Evolutionary conservation across 2,113 vertebrate species (phyloP).

Genomic region (Xyrauchen texanus): DNA sequence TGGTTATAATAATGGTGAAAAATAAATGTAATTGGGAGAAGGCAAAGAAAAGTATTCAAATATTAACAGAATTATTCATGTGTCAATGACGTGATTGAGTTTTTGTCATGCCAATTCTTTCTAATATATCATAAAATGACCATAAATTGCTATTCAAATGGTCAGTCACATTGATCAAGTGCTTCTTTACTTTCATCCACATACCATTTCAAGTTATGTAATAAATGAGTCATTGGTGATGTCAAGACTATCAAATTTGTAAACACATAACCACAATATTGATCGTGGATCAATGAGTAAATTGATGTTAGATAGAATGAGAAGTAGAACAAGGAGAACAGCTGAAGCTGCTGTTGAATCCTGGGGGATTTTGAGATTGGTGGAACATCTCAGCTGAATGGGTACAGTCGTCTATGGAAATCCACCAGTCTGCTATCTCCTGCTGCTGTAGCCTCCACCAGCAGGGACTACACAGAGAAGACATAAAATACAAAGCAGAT

Average conservation of each 20-base stretch:
- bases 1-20: background rate
- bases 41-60: constrained; percentile 4
- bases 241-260: background rate
- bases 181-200: background rate
- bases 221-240: background rate
- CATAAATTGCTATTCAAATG: background rate
- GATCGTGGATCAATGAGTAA: background rate
- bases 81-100: background rate
- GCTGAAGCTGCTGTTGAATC: background rate
- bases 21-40: background rate
- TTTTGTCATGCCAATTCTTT: background rate
- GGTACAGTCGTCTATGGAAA: constrained; percentile 78
- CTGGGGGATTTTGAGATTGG: background rate
- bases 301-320: background rate
- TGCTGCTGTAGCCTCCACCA: constrained; percentile 81
- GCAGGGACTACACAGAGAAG: constrained; percentile 75
- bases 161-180: background rate
- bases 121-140: too few relatives aligned
- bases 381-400: constrained; percentile 56
- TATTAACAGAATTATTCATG: background rate
- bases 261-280: background rate
- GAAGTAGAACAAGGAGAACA: background rate
- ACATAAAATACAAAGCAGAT: constrained; percentile 42
- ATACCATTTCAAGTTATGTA: too few relatives aligned
- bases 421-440: constrained; percentile 80